Conservation (phyloP, 2,797 vertebrate genomes). For the Antrozous pallidus region DNA sequence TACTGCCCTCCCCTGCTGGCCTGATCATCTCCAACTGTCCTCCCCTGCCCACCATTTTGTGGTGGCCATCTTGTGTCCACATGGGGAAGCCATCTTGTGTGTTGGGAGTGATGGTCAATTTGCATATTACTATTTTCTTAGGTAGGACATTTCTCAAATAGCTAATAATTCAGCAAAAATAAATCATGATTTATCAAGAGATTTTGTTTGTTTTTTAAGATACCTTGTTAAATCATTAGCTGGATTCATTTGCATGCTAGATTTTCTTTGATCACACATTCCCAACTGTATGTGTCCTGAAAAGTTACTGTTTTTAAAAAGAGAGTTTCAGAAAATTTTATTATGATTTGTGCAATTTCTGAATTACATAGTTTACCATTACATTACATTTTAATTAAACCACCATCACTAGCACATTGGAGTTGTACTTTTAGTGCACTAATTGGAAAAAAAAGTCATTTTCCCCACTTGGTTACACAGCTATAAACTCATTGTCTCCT, state of each 20-base stretch:
- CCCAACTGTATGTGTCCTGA: slow-evolving; percentile 50
- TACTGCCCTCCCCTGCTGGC: too few species aligned
- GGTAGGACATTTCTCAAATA: not conserved
- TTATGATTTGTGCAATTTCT: slow-evolving; percentile 71
- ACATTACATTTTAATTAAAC: slow-evolving; percentile 78
- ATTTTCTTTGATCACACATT: slow-evolving; percentile 68
- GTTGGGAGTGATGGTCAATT: too few species aligned
- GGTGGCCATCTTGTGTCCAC: too few species aligned
- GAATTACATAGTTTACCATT: slow-evolving; percentile 76
- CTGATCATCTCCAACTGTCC: too few species aligned
- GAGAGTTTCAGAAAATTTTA: slow-evolving; percentile 60
- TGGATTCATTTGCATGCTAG: not conserved
- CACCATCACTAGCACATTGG: slow-evolving; percentile 57
- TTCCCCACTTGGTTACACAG: slow-evolving; percentile 73
- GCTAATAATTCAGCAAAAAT: not conserved
- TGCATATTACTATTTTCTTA: too few species aligned
- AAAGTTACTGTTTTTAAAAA: slow-evolving; percentile 70
- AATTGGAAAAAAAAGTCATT: slow-evolving; percentile 73
- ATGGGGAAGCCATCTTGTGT: too few species aligned
- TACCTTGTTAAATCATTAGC: not conserved
- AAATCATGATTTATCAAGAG: not conserved
- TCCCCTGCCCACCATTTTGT: too few species aligned
- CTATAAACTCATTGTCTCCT: slow-evolving; percentile 75
- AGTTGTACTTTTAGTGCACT: slow-evolving; percentile 74
- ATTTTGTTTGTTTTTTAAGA: not conserved